Base-by-base conservation (phyloP, 2,888 invertebrate genomes). In the Hydroisotoma schaefferi region DNA sequence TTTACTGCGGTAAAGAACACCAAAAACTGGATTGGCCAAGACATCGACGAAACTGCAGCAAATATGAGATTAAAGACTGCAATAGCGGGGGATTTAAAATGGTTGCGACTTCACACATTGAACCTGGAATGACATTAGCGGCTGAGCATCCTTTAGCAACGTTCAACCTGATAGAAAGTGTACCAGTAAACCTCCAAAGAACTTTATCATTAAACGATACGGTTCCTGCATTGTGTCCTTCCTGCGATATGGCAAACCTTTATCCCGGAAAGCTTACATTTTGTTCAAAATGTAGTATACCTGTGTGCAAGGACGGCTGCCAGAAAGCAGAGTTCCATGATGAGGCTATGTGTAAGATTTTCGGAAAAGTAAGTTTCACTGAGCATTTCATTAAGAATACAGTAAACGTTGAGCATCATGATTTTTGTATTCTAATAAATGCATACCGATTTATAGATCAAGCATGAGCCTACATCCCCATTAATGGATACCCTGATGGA, bases 1-100 rank as follows among this genome's bases (percentile, higher is more conserved):
- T 81, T 74, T 88, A 88, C 75, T 88, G 88, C 76, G 81, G 83
- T 38, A 81, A 81, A 70, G 84, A 84, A 5, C 87, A 87, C 73
- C 87, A 87, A 74, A 85, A 84, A 75, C 77, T 82, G 65, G 84
- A 86, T 75, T 88, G 87, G 87, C 12, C 43, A 73, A 82, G 80
- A 1, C 88, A 88, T 76, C 86, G 84, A 73, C 76, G 76, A 57
- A 80, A 81, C 73, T 70, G 70, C 44, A 55, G 61, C 8, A 62
- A 57, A 26, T 53, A 61, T 61, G 15, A 37, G 26, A 8, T 4
- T 12, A 2, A 26, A 25, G 26, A 47, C 48, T 4, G 20, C 12
- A 12, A 4, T 2, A 18, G 46, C 20, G 22, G 20, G 15, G 61
- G 61, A 23, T 6, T 15, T 2, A 46, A 40, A 37, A 26, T 57